Percentiles rank a stretch among this genome's conserved stretches.
Conservation (phyloP, 2,888 invertebrate genomes). For the Watsonalla cultraria region DNA sequence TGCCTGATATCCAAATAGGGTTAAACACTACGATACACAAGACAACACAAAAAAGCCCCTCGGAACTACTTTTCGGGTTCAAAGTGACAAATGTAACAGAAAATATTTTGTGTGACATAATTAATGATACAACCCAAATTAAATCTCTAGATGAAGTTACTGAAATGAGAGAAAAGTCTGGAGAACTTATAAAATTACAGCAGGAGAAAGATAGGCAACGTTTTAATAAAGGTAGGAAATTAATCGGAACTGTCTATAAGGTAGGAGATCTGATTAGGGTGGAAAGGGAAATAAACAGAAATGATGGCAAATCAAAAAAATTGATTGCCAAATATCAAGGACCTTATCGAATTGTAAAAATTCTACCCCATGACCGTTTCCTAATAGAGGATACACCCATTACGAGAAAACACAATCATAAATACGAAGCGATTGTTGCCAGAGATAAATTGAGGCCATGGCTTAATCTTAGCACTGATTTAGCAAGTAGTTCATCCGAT, state of each 20-base stretch:
- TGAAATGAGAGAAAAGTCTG: constrained; percentile 7
- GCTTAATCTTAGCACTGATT: not conserved
- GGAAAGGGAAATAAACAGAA: not conserved
- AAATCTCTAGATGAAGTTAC: not conserved
- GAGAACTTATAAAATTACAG: constrained; percentile 5
- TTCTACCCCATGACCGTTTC: constrained; percentile 18
- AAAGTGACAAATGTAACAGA: constrained; percentile 10
- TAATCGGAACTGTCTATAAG: not conserved
- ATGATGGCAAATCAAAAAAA: constrained; percentile 4
- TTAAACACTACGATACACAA: constrained; percentile 12
- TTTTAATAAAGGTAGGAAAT: constrained; percentile 7
- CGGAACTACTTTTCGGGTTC: constrained; percentile 16
- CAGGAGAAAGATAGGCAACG: constrained; percentile 6
- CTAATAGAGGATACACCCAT: constrained; percentile 22
- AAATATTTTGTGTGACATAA: constrained; percentile 8
- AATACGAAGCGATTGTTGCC: constrained; percentile 17
- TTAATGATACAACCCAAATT: not conserved
- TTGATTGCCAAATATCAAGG: constrained; percentile 13
- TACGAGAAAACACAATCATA: constrained; percentile 10
- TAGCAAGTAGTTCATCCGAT: too few species aligned
- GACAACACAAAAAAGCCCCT: constrained; percentile 12
- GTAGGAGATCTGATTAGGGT: constrained; percentile 3
- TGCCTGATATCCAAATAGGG: constrained; percentile 12
- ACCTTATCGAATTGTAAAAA: constrained; percentile 15
- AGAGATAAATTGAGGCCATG: constrained; percentile 24